Evolutionary conservation across 1,140 invertebrate genomes (phyloP), one percentile per base, ranked within the genome.

Genomic region (Oppia nitens): DNA sequence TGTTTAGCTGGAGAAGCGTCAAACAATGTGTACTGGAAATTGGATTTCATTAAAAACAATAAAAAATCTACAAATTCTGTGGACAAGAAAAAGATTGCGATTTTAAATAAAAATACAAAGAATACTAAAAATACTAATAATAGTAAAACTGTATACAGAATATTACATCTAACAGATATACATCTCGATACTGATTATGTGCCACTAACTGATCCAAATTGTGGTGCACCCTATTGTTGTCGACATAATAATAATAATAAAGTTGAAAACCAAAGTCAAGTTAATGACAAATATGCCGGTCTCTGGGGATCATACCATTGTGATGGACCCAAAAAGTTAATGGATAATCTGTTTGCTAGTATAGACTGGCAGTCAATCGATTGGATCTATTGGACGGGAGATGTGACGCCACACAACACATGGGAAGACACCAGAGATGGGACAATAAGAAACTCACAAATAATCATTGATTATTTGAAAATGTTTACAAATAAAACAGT

Each of bases 321-420:
- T 65, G 87, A 93, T 78, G 79, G 6, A 83, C 81, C 1, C 87
- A 88, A 1, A 88, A 88, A 17, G 80, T 82, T 62, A 93, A 87
- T 87, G 89, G 90, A 24, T 87, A 92, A 68, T 91, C 90, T 69
- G 29, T 59, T 29, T 89, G 90, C 67, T 91, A 87, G 65, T 87
- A 93, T 71, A 88, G 85, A 0, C 87, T 87, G 0, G 85, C n/a
- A n/a, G n/a, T n/a, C n/a, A n/a, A n/a, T 95, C 63, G 92, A 97
- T 73, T 95, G 92, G 69, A 94, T 97, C 62, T 71, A 94, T 20
- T 97, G 92, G 89, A 97, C 93, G 0, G 94, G 94, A 2, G 94
- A 98, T 74, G 71, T 97, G 51, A 91, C 92, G 20, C 85, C 92
- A 0, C 93, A 98, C 67, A 89, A 96, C 70, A 83, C 95, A 0